Evolutionary conservation across 2,888 invertebrate species (phyloP), one percentile per base, ranked within the genome.

Genomic region (Chrysolina oricalcia): DNA sequence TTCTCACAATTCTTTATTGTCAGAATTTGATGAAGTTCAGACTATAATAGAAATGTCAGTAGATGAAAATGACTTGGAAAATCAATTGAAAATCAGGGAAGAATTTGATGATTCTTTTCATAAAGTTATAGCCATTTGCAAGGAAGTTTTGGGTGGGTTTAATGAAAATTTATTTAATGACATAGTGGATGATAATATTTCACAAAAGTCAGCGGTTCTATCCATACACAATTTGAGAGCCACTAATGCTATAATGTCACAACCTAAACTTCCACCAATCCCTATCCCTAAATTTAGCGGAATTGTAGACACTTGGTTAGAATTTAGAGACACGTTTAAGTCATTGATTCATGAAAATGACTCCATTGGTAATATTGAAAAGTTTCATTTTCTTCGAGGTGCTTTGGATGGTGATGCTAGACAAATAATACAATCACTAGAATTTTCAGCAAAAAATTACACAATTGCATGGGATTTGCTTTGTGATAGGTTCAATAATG

Each of bases 401-500:
- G 62, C 64, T 11, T 64, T 78, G 41, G 65, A 63, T 65, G 69
- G 73, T 10, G 72, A 76, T 50, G 80, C 74, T 13, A 69, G 66
- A 17, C 46, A 76, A 46, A 62, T 78, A 9, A 73, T 78, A 40
- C 41, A 74, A 35, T 46, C 70, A 64, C 43, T 78, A 40, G 78
- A 79, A 68, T 77, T 79, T 74, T 70, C 74, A 43, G 79, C 65
- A 11, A n/a, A 15, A 23, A 79, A 78, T 76, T 79, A 79, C 53
- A 17, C 50, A 21, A 19, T 72, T 40, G 72, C 78, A 13, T 78
- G 79, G 79, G 71, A 74, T 17, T 27, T 79, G 19, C 59, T 78
- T 9, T 73, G 72, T 35, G 75, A 78, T 62, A 65, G 78, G n/a
- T 78, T 41, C 64, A 68, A 78, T 72, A 78, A 78, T 62, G 23